A percentile compares a stretch with the other conserved stretches of the same genome.
These are phyloP conservation scores for Drosophila subobscura DNA, from an alignment of 1,140 invertebrate genomes.

Conservation along the genomic window DNA sequence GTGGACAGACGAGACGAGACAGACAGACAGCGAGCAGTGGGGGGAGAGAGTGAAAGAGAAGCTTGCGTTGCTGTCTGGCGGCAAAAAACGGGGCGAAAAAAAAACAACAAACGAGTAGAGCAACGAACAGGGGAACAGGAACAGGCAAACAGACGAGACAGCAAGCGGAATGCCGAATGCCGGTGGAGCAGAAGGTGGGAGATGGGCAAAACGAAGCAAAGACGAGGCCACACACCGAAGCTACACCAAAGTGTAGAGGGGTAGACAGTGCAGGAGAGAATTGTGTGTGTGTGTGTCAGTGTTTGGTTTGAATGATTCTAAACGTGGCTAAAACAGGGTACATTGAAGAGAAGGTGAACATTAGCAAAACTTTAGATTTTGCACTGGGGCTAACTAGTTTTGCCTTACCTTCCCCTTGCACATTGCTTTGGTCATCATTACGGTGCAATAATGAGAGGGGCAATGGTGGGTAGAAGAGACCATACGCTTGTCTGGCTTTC, in stretches of 20 bases:
- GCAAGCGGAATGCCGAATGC: conserved; percentile 30
- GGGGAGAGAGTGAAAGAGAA: conserved; percentile 8
- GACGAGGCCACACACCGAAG: conserved; percentile 18
- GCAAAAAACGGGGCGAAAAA: conserved; percentile 56
- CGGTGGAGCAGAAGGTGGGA: conserved; percentile 42
- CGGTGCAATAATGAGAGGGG: conserved; percentile 55
- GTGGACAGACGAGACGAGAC: not conserved
- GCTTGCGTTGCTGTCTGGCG: conserved; percentile 12
- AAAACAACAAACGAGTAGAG: conserved; percentile 69
- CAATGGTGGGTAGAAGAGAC: conserved; percentile 10
- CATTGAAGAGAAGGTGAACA: too few relatives aligned
- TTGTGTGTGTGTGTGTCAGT: conserved; percentile 3
- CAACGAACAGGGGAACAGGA: conserved; percentile 72
- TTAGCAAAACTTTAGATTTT: too few relatives aligned
- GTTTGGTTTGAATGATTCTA: conserved; percentile 54
- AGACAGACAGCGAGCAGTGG: not conserved
- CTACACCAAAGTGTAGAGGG: conserved; percentile 2
- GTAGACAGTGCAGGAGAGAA: too few relatives aligned
- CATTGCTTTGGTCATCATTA: conserved; percentile 55
- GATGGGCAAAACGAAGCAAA: conserved; percentile 20
- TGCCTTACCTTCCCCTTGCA: too few relatives aligned
- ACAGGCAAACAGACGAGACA: conserved; percentile 43
- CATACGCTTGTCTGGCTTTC: conserved; percentile 44
- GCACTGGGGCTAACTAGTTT: too few relatives aligned
- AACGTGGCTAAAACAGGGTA: conserved; percentile 47